Evolutionary conservation across 2,888 invertebrate genomes (phyloP).

Genomic region (Chesias legatella): DNA sequence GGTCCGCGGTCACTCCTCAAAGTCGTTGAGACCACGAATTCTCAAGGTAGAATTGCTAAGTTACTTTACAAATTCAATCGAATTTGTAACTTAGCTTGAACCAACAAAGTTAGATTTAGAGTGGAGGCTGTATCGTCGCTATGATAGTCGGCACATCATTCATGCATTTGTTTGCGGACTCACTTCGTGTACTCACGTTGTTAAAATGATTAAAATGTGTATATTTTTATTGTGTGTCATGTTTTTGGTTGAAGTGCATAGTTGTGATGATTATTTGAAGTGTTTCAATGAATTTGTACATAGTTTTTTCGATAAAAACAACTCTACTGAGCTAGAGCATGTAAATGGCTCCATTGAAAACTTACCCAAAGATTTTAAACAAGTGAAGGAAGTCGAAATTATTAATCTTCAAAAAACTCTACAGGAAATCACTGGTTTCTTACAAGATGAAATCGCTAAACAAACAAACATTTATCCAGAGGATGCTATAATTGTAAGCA

Average conservation of each 20-base stretch:
- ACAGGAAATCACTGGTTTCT: constrained; percentile 38
- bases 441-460: constrained; percentile 41
- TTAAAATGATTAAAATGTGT: constrained; percentile 37
- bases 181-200: constrained; percentile 48
- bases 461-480: constrained; percentile 23
- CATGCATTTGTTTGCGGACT: constrained; percentile 56
- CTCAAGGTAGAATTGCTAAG: constrained; percentile 42
- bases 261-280: constrained; percentile 48
- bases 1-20: constrained; percentile 49
- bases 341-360: constrained; percentile 26
- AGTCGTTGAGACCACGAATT: constrained; percentile 54
- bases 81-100: constrained; percentile 3
- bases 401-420: constrained; percentile 41
- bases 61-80: constrained; percentile 23
- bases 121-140: constrained; percentile 16
- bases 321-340: constrained; percentile 26
- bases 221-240: constrained; percentile 35
- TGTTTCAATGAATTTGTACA: constrained; percentile 44
- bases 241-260: constrained; percentile 32
- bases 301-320: constrained; percentile 35
- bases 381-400: constrained; percentile 32
- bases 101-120: constrained; percentile 2
- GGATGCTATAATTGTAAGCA: constrained; percentile 29
- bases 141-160: constrained; percentile 23
- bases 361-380: constrained; percentile 31